phyloP scores from a whole-genome alignment of 2,888 invertebrate genomes.

The Drosophila anomalata region DNA sequence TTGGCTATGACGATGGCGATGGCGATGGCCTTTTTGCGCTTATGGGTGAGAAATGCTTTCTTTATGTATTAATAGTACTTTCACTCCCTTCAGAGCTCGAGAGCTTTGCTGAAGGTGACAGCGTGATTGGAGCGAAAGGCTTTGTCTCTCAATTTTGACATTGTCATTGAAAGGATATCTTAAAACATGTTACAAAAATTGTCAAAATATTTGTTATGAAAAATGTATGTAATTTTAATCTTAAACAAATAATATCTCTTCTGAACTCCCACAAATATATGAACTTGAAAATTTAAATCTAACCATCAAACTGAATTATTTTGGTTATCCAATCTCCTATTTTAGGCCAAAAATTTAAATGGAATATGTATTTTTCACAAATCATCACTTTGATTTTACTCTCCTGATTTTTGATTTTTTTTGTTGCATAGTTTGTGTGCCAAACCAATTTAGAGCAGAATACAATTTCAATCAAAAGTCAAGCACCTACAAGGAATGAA shows the following conservation, averaged over 20 bases:
- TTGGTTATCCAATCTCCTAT: too few species aligned
- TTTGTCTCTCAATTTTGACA: background rate
- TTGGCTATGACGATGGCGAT: conserved; percentile 25
- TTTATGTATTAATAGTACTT: conserved; percentile 74
- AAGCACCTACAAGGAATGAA: conserved; percentile 2
- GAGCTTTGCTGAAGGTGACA: conserved; percentile 40
- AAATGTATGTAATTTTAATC: too few species aligned
- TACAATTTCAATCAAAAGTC: conserved; percentile 4
- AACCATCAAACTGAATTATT: too few species aligned
- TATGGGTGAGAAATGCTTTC: conserved; percentile 75
- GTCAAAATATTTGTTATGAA: too few species aligned
- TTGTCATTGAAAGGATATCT: too few species aligned
- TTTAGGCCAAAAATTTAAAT: too few species aligned
- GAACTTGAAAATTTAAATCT: too few species aligned
- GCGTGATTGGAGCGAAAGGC: conserved; percentile 21
- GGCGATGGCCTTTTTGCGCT: conserved; percentile 73
- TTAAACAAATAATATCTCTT: too few species aligned
- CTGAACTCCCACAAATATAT: too few species aligned
- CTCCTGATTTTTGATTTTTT: background rate
- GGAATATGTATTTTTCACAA: background rate
- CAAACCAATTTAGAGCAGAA: background rate
- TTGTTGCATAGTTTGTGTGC: background rate
- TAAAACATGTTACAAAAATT: too few species aligned
- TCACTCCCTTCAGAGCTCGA: conserved; percentile 67
- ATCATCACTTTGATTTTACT: background rate